Percentiles rank a stretch among this genome's conserved stretches.
Evolutionary conservation across 2,113 vertebrate genomes (phyloP).

Genomic region (Mustela lutreola): DNA sequence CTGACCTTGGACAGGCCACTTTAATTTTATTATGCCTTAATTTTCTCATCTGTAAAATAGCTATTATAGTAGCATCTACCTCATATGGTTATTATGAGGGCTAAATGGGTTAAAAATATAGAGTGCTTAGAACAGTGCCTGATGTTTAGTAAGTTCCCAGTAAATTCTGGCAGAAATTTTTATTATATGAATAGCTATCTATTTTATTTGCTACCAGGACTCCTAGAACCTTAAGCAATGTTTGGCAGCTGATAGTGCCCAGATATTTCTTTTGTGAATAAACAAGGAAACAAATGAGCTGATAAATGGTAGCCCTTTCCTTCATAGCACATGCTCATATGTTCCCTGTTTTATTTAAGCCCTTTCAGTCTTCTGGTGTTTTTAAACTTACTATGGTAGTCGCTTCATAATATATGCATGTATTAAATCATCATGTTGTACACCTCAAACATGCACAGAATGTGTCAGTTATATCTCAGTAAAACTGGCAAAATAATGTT

Average conservation of each 20-base stretch:
- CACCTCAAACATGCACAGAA: not conserved
- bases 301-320: not conserved
- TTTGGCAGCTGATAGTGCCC: not conserved
- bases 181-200: not conserved
- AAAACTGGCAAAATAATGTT: not conserved
- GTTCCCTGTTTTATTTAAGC: not conserved
- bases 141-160: not conserved
- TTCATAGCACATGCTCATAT: not conserved
- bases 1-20: not conserved
- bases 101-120: not conserved
- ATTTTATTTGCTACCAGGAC: not conserved
- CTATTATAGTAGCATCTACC: not conserved
- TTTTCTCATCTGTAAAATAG: conserved; percentile 36
- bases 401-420: not conserved
- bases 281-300: not conserved
- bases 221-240: not conserved
- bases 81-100: not conserved
- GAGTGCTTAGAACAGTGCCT: not conserved
- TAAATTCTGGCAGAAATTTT: not conserved
- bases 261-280: not conserved
- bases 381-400: not conserved
- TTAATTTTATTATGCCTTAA: not conserved
- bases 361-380: not conserved
- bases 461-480: not conserved
- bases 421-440: not conserved